These are phyloP conservation scores for Cyanocitta stelleri DNA, from an alignment of 2,113 vertebrate species.

Conservation along the genomic window DNA sequence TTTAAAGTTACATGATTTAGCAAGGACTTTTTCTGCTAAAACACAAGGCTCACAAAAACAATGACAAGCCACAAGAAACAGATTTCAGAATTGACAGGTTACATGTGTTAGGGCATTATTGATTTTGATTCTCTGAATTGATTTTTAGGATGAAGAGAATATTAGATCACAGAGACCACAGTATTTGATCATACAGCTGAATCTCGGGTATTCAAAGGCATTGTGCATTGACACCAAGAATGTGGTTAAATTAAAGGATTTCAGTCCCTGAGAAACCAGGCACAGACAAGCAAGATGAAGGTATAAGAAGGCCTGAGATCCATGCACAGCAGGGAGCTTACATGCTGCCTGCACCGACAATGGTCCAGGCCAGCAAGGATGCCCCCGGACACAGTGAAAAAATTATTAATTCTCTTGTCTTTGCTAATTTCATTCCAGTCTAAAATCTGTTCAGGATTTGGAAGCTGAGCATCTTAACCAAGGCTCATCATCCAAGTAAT, in stretches of 20 bases:
- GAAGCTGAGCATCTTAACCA: not conserved
- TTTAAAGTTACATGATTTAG: not conserved
- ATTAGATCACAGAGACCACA: not conserved
- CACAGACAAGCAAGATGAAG: not conserved
- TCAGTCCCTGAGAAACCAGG: not conserved
- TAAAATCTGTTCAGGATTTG: not conserved
- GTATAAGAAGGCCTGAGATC: not conserved
- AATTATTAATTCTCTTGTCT: not conserved
- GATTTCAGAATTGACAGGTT: not conserved
- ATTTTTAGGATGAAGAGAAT: constrained; percentile 20
- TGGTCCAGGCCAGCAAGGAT: not conserved
- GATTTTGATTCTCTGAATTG: not conserved
- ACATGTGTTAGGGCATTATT: not conserved
- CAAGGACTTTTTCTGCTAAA: not conserved
- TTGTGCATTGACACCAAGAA: not conserved
- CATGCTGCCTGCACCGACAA: not conserved
- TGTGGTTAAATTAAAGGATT: not conserved
- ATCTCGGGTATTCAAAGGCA: not conserved
- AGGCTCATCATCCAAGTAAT: not conserved
- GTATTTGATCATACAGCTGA: not conserved
- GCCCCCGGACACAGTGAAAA: not conserved
- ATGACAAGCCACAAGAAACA: not conserved
- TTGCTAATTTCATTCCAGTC: not conserved
- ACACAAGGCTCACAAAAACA: not conserved
- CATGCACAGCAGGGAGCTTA: not conserved